phyloP scores from a whole-genome alignment of 2,797 vertebrate species.

The Clarias laeviceps region DNA sequence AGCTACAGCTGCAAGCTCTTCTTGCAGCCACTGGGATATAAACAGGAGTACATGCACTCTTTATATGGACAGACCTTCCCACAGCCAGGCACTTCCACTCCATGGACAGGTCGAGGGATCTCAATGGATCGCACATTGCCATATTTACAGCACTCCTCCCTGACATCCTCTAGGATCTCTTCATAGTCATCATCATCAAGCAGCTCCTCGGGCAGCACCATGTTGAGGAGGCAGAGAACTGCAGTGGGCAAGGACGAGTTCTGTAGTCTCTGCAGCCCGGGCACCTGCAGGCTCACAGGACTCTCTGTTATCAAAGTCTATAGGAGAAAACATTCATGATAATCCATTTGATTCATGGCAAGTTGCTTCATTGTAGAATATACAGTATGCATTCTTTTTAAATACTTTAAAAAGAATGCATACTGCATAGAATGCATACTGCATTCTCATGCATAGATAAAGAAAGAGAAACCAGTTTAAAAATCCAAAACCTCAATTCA shows the following conservation, averaged over 20 bases:
- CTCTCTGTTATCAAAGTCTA: constrained; percentile 65
- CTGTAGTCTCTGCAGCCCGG: constrained; percentile 74
- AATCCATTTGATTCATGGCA: background rate
- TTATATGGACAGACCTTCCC: constrained; percentile 69
- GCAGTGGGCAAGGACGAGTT: constrained; percentile 71
- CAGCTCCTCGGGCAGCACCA: constrained; percentile 80
- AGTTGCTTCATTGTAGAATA: background rate
- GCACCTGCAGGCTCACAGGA: constrained; percentile 76
- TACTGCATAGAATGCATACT: no score
- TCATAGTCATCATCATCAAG: constrained; percentile 80
- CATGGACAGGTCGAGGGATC: constrained; percentile 75
- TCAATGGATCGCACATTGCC: constrained; percentile 76
- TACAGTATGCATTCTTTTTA: background rate
- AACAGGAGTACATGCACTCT: background rate
- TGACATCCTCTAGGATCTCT: constrained; percentile 80
- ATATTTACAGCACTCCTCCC: constrained; percentile 80
- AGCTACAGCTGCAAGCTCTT: background rate
- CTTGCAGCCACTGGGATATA: background rate
- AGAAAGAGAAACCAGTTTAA: background rate
- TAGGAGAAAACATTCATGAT: background rate
- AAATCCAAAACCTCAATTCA: background rate
- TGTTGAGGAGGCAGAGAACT: constrained; percentile 80
- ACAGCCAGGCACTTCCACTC: constrained; percentile 78
- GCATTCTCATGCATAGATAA: background rate
- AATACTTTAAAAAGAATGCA: no score